These are phyloP conservation scores for Psettodes erumei DNA, from an alignment of 2,113 vertebrate genomes.

Conservation along the genomic window DNA sequence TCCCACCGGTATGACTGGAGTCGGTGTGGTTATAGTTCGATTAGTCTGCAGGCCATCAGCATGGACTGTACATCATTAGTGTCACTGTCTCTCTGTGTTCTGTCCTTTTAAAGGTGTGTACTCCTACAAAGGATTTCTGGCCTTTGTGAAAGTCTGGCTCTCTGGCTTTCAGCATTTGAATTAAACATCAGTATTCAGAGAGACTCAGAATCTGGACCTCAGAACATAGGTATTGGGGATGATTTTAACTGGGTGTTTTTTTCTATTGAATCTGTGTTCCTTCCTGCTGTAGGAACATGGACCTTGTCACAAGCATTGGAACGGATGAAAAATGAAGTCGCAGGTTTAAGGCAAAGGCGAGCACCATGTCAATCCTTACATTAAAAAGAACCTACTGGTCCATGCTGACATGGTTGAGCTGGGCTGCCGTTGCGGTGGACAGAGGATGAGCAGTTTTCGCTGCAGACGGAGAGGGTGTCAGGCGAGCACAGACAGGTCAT, in stretches of 20 bases:
- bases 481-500: constrained; percentile 73
- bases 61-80: neutral
- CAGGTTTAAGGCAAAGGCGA: constrained; percentile 8
- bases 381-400: constrained; percentile 42
- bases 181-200: constrained; percentile 12
- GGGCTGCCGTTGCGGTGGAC: constrained; percentile 39
- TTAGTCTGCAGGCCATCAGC: too few species aligned
- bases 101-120: neutral
- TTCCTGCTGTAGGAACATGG: neutral
- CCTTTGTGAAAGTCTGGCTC: neutral
- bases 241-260: neutral
- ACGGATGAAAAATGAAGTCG: constrained; percentile 40
- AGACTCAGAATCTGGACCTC: neutral
- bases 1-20: neutral
- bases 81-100: neutral
- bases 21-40: constrained; percentile 6
- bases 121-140: neutral
- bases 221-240: neutral
- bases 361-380: constrained; percentile 19
- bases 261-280: neutral
- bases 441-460: constrained; percentile 42
- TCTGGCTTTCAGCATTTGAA: constrained; percentile 7
- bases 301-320: neutral
- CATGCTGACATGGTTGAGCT: constrained; percentile 41
- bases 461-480: constrained; percentile 73